Base-by-base conservation (phyloP, 2,888 invertebrate species). In the Glaucopsyche alexis region DNA sequence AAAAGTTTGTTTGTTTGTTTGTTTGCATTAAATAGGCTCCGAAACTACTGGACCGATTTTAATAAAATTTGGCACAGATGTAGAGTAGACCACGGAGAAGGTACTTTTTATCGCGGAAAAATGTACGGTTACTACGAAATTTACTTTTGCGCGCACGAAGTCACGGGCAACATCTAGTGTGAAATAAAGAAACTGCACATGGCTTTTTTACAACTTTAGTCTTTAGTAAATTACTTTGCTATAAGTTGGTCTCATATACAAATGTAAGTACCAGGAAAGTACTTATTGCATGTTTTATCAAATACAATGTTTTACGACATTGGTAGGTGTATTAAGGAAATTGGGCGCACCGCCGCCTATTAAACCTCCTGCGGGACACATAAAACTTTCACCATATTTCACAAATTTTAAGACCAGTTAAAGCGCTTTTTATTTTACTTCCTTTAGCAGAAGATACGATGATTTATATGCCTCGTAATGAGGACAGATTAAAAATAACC, bases 371-470 rank as follows among this genome's bases (percentile, higher is more conserved):
- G 29, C 60, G 60, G 60, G 60, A 38, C 29, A 60, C 60, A 55
- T 55, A 60, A 60, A 60, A 60, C 60, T 60, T 60, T 60, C 60
- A 60, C 14, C 29, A 38, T 60, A 60, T 60, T 60, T 60, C 14
- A 60, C 60, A 38, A 60, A 60, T 60, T 60, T 60, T 38, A 60
- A 60, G 60, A 38, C 60, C 60, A 60, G 60, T 60, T 60, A 29
- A 60, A 60, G 60, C 7, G 29, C 60, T 60, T 60, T 60, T 60
- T 55, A 55, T 60, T 60, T 60, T 16, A 60, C 60, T 60, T 29
- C 38, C 60, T 60, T 60, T 29, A 29, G 55, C 19, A 19, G 55
- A 55, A 60, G 60, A 29, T 60, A 19, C 29, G 60, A 29, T 14
- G 60, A 60, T 60, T 60, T 60, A 60, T 60, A 60, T 9, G 29